phyloP scores from a whole-genome alignment of 2,113 vertebrate species.

The Phyllostomus hastatus region DNA sequence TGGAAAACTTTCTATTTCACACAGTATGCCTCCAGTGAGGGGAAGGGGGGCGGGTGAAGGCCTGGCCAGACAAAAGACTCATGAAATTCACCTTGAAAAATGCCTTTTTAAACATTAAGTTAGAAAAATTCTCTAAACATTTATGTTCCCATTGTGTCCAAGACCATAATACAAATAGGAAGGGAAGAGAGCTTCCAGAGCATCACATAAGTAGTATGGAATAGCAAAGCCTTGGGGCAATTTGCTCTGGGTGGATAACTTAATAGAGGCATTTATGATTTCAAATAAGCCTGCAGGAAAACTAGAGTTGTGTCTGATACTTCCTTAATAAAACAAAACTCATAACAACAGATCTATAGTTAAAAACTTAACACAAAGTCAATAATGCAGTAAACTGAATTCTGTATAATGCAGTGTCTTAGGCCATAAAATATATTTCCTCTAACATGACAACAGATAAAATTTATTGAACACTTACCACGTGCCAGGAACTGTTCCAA shows the following conservation, averaged over 20 bases:
- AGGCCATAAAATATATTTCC: not conserved
- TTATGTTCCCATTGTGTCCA: not conserved
- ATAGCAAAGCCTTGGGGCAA: not conserved
- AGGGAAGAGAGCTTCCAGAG: not conserved
- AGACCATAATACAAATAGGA: not conserved
- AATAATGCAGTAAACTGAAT: not conserved
- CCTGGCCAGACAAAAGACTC: not conserved
- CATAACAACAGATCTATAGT: not conserved
- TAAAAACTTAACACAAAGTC: not conserved
- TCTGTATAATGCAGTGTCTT: not conserved
- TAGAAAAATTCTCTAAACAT: not conserved
- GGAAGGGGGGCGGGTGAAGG: fast-evolving
- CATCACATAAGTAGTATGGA: not conserved
- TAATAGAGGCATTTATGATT: not conserved
- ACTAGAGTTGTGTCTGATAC: not conserved
- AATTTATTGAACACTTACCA: not conserved
- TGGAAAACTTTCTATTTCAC: not conserved
- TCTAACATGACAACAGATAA: not conserved
- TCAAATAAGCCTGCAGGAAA: not conserved
- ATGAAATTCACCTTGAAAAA: not conserved
- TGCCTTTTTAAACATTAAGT: not conserved
- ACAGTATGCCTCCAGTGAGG: not conserved
- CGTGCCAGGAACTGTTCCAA: not conserved
- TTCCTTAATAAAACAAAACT: not conserved
- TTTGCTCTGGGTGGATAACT: not conserved